These are phyloP conservation scores for Phoxinus phoxinus DNA, from an alignment of 2,113 vertebrate genomes.

Conservation along the genomic window DNA sequence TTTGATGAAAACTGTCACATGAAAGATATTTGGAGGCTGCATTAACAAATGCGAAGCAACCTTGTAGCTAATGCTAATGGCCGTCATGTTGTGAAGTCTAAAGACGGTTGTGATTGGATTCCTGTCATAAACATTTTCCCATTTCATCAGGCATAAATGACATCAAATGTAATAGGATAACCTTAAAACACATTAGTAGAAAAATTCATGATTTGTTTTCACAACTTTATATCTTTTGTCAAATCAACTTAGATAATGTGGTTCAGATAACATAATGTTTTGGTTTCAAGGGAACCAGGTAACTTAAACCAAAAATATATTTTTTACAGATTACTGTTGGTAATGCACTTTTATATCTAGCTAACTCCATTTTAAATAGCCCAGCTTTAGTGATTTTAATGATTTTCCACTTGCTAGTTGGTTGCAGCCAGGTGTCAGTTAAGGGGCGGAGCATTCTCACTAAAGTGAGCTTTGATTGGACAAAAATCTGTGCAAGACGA, in stretches of 20 bases:
- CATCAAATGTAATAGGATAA: background rate
- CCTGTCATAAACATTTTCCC: background rate
- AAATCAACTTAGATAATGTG: too few relatives aligned
- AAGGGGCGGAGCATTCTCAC: background rate
- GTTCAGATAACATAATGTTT: too few relatives aligned
- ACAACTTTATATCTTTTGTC: background rate
- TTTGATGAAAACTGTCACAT: conserved; percentile 26
- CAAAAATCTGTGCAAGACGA: background rate
- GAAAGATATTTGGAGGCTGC: conserved; percentile 5
- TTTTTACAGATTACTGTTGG: background rate
- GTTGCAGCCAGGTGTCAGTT: background rate
- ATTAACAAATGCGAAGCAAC: background rate
- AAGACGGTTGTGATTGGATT: background rate
- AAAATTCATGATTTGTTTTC: too few relatives aligned
- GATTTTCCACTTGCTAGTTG: background rate
- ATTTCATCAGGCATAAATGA: background rate
- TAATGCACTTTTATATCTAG: background rate
- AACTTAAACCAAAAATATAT: too few relatives aligned
- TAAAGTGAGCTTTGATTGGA: background rate
- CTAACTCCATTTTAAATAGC: background rate
- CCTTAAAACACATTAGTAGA: too few relatives aligned
- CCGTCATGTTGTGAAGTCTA: background rate
- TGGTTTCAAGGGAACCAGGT: too few relatives aligned
- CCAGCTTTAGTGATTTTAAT: background rate
- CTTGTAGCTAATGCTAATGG: background rate